Conservation (phyloP, 2,888 invertebrate species). For the Tanypteryx hageni region DNA sequence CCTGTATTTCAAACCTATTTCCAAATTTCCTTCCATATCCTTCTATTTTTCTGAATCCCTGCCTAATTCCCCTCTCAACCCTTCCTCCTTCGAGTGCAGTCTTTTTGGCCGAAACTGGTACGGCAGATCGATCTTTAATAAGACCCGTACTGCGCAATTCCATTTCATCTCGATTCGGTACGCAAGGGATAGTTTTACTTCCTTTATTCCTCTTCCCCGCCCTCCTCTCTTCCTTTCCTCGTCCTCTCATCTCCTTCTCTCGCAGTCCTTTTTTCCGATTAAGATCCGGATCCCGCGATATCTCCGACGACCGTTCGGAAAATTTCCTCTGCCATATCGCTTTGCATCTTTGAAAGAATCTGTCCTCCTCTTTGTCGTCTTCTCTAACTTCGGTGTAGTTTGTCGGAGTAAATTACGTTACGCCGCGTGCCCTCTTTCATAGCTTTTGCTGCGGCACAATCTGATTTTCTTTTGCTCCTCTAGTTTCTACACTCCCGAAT, state of each 20-base stretch:
- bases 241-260: background rate
- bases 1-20: background rate
- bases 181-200: conserved; percentile 22
- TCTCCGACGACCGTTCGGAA: background rate
- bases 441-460: too few species aligned
- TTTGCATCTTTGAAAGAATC: background rate
- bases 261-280: background rate
- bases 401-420: too few species aligned
- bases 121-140: conserved; percentile 52
- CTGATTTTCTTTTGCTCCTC: too few species aligned
- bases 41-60: background rate
- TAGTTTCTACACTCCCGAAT: too few species aligned
- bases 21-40: background rate
- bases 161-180: conserved; percentile 57
- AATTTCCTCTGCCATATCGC: background rate
- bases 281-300: background rate
- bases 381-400: too few species aligned
- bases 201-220: background rate
- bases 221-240: background rate
- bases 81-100: background rate
- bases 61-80: background rate
- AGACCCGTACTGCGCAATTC: conserved; percentile 47
- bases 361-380: too few species aligned
- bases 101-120: conserved; percentile 36
- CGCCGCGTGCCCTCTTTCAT: too few species aligned